A percentile compares a stretch with the other conserved stretches of the same genome.
phyloP scores from a whole-genome alignment of 2,113 vertebrate genomes.

The Sturnira hondurensis region DNA sequence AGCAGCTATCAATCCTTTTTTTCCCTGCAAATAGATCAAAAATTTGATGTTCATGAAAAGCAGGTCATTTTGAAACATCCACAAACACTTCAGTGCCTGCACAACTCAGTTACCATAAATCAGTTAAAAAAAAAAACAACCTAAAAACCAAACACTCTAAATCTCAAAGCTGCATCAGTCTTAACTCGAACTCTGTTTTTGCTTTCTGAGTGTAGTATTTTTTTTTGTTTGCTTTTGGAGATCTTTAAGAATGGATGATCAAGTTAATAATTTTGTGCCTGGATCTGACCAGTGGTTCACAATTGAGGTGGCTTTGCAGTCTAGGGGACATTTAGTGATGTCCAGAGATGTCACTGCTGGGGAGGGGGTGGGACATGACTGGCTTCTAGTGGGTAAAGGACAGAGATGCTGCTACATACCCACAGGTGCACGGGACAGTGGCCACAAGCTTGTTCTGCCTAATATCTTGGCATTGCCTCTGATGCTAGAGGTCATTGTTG shows the following conservation, averaged over 20 bases:
- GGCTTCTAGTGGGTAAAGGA: not conserved
- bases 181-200: slow-evolving; percentile 59
- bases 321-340: not conserved
- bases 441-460: not conserved
- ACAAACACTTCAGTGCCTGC: slow-evolving; percentile 60
- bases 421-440: fast-evolving
- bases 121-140: slow-evolving; percentile 18
- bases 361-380: not conserved
- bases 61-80: slow-evolving; percentile 72
- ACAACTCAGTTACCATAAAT: slow-evolving; percentile 67
- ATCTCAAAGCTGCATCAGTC: slow-evolving; percentile 47
- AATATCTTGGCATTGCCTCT: not conserved
- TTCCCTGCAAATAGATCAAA: slow-evolving; percentile 61
- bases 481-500: not conserved
- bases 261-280: not conserved
- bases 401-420: not conserved
- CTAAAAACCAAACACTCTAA: slow-evolving; percentile 16
- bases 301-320: not conserved
- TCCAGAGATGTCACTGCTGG: not conserved
- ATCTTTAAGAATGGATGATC: not conserved
- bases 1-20: slow-evolving; percentile 77
- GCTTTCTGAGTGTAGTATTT: not conserved
- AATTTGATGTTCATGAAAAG: slow-evolving; percentile 74
- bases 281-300: not conserved
- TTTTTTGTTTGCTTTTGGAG: not conserved